Evolutionary conservation across 2,113 vertebrate genomes (phyloP).

Genomic region (Eudyptes chrysolophus): DNA sequence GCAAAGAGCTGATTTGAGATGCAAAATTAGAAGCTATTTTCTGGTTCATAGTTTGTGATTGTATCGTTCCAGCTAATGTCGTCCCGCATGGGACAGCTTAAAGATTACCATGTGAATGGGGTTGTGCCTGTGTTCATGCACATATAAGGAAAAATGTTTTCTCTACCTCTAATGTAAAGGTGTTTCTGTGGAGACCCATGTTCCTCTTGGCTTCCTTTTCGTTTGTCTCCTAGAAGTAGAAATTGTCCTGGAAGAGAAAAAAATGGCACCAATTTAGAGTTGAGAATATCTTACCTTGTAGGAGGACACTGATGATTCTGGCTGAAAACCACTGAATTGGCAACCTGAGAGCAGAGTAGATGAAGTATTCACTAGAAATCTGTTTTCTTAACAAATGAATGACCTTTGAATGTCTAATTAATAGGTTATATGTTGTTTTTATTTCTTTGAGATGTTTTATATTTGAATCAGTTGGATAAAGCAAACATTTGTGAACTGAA

Average conservation of each 20-base stretch:
- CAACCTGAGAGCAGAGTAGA: not conserved
- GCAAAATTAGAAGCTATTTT: not conserved
- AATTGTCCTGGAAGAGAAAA: not conserved
- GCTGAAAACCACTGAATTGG: not conserved
- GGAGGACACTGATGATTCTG: not conserved
- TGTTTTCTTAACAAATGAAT: not conserved
- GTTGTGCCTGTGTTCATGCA: not conserved
- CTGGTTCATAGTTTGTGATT: not conserved
- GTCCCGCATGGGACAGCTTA: not conserved
- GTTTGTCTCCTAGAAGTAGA: not conserved
- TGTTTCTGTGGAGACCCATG: not conserved
- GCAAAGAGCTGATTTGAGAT: not conserved
- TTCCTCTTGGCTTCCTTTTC: not conserved
- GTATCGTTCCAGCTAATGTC: not conserved
- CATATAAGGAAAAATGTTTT: not conserved
- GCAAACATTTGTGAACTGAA: not conserved
- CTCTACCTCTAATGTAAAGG: not conserved
- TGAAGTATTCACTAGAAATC: not conserved
- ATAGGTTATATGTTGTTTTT: not conserved
- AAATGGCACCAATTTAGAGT: not conserved
- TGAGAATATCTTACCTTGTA: not conserved
- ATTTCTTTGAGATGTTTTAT: not conserved
- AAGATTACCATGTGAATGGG: not conserved
- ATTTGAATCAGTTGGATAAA: not conserved
- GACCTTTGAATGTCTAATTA: not conserved